Evolutionary conservation across 2,888 invertebrate genomes (phyloP).

Genomic region (Cordylochernes scorpioides): DNA sequence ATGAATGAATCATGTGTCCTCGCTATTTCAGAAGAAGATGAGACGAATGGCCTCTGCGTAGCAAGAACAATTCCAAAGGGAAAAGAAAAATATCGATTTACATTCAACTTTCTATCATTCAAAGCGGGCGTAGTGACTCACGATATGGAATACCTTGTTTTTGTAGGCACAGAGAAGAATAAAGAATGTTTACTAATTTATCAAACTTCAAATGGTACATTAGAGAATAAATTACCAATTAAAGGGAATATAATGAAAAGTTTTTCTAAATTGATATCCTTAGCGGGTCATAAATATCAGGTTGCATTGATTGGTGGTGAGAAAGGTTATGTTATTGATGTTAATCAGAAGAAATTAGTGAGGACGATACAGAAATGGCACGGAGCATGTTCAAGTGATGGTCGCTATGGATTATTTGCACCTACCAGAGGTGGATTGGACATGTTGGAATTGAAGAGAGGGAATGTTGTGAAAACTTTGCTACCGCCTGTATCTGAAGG

Average conservation of each 20-base stretch:
- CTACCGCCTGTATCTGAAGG: conserved; percentile 75
- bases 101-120: conserved; percentile 57
- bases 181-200: neutral
- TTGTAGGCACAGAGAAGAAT: neutral
- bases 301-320: conserved; percentile 67
- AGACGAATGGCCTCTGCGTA: conserved; percentile 10
- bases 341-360: conserved; percentile 60
- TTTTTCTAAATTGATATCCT: conserved; percentile 19
- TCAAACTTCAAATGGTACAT: conserved; percentile 35
- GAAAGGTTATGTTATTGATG: conserved; percentile 65
- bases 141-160: conserved; percentile 35
- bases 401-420: conserved; percentile 65
- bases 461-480: conserved; percentile 57
- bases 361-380: conserved; percentile 73
- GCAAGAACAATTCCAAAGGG: conserved; percentile 33
- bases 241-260: conserved; percentile 17
- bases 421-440: conserved; percentile 74
- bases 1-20: conserved; percentile 46
- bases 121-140: conserved; percentile 49
- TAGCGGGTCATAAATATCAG: conserved; percentile 30
- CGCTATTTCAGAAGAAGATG: conserved; percentile 37
- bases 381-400: conserved; percentile 32
- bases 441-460: conserved; percentile 59
- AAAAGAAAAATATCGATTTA: conserved; percentile 45
- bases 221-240: conserved; percentile 18